Evolutionary conservation across 2,797 vertebrate species (phyloP), one percentile per base, ranked within the genome.

Genomic region (Amblyopsis hoosieri): DNA sequence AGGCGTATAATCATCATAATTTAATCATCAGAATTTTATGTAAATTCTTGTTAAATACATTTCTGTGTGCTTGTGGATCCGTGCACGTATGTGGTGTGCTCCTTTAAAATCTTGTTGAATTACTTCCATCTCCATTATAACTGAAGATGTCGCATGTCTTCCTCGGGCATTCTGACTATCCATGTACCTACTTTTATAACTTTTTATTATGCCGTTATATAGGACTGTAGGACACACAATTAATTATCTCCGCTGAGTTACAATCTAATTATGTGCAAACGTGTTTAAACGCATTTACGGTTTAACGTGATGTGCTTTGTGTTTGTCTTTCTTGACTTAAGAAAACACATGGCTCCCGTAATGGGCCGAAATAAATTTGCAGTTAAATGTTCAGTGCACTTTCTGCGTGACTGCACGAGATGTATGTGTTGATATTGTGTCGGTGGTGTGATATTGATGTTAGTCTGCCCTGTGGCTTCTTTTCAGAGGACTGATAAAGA

Each of bases 251-350:
- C 77, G 65, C 62, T 76, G 61, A 78, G 71, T 79, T 62, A 75
- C 76, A 62, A 67, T 83, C 83, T 81, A 82, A 84, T 83, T 81
- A 80, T 45, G 58, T 78, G 73, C 79, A 79, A 80, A 67, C 70
- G 71, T 77, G 57, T 71, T 60, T 56, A 76, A 64, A 66, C 73
- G 67, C 71, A 78, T 86, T 75, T 66, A 79, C 50, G 2, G 80
- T 31, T 62, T 65, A 2, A 51, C 70, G 49, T 57, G 63, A 62
- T 62, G 57, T 54, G 66, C 62, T 76, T 63, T 73, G 67, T 69
- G 59, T 37, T 29, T 31, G 11, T 12, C 47, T 14, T 49, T 29
- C 59, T 47, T 69, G 37, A 29, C 3, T 37, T 17, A 15, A 15
- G 10, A 14, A 46, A 60, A 49, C n/a, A 23, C 23, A 29, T 29